A percentile compares a stretch with the other conserved stretches of the same genome.
These are phyloP conservation scores for Pelobates fuscus DNA, from an alignment of 2,113 vertebrate genomes.

Conservation along the genomic window DNA sequence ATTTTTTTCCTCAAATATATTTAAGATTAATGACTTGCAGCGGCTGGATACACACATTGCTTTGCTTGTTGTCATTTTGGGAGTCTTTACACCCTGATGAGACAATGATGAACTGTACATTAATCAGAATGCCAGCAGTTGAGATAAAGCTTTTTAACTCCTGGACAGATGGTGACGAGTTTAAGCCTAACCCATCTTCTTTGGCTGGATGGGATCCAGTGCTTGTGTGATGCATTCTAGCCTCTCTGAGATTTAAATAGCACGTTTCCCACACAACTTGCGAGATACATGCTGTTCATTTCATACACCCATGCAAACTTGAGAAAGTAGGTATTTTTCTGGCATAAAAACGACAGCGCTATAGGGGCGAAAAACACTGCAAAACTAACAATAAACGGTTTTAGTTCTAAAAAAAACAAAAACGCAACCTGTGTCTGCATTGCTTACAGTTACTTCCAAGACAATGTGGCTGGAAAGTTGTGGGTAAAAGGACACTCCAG, in stretches of 20 bases:
- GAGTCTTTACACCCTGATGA: conserved; percentile 37
- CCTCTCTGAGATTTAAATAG: conserved; percentile 63
- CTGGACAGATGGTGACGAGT: conserved; percentile 69
- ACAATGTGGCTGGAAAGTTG: too few relatives aligned
- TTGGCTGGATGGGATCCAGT: conserved; percentile 63
- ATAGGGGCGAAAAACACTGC: neutral
- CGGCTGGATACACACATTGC: too few relatives aligned
- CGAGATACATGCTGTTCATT: conserved; percentile 61
- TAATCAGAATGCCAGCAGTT: too few relatives aligned
- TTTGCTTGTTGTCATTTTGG: too few relatives aligned
- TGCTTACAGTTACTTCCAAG: too few relatives aligned
- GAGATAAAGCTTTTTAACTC: conserved; percentile 59
- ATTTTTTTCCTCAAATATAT: too few relatives aligned
- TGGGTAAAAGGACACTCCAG: too few relatives aligned
- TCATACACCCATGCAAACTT: conserved; percentile 51
- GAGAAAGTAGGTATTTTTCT: conserved; percentile 13
- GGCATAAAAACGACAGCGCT: neutral
- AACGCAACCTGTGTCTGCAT: too few relatives aligned
- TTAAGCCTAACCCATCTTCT: conserved; percentile 63
- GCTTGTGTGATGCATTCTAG: conserved; percentile 59
- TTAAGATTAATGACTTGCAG: too few relatives aligned
- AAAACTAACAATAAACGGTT: neutral
- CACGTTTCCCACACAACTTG: conserved; percentile 58
- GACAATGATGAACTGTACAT: conserved; percentile 24
- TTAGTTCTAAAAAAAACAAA: too few relatives aligned